Evolutionary conservation across 2,113 vertebrate species (phyloP).

Genomic region (Gymnobelideus leadbeateri): DNA sequence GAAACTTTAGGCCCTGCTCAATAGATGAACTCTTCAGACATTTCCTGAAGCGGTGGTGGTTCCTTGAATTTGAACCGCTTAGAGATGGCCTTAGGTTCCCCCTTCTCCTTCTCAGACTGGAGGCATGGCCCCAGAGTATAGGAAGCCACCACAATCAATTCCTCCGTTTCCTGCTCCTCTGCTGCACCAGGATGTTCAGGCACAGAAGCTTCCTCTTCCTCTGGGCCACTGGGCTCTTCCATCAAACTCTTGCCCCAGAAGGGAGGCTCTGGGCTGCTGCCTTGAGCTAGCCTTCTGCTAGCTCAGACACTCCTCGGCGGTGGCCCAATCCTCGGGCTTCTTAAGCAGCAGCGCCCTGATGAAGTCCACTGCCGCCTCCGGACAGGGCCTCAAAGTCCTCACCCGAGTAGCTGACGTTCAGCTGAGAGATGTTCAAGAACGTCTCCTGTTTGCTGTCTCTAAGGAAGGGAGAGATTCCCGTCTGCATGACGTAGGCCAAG

Average conservation of each 20-base stretch:
- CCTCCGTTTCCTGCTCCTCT: constrained; percentile 85
- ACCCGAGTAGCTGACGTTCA: constrained; percentile 92
- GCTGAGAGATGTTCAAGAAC: constrained; percentile 95
- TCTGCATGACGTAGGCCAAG: constrained; percentile 95
- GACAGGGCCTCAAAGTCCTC: constrained; percentile 93
- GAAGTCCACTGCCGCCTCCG: constrained; percentile 93
- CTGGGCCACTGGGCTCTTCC: constrained; percentile 56
- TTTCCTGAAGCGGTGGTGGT: constrained; percentile 92
- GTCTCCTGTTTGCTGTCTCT: constrained; percentile 94
- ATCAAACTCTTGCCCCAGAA: constrained; percentile 64
- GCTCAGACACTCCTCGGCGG: constrained; percentile 90
- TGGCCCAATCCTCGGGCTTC: constrained; percentile 91
- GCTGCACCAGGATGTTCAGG: constrained; percentile 69
- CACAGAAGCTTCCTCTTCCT: constrained; percentile 76
- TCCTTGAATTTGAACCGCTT: constrained; percentile 96
- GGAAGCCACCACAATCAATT: constrained; percentile 92
- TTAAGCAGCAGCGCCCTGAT: constrained; percentile 93
- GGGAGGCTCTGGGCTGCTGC: constrained; percentile 61
- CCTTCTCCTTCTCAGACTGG: constrained; percentile 91
- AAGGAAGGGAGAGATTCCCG: constrained; percentile 93
- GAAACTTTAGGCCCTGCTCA: constrained; percentile 79
- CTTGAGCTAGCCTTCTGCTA: constrained; percentile 89
- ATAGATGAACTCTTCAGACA: constrained; percentile 94
- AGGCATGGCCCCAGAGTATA: constrained; percentile 94
- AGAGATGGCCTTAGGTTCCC: constrained; percentile 92